Evolutionary conservation across 2,888 invertebrate genomes (phyloP), one percentile per base, ranked within the genome.

Genomic region (Carabus problematicus): DNA sequence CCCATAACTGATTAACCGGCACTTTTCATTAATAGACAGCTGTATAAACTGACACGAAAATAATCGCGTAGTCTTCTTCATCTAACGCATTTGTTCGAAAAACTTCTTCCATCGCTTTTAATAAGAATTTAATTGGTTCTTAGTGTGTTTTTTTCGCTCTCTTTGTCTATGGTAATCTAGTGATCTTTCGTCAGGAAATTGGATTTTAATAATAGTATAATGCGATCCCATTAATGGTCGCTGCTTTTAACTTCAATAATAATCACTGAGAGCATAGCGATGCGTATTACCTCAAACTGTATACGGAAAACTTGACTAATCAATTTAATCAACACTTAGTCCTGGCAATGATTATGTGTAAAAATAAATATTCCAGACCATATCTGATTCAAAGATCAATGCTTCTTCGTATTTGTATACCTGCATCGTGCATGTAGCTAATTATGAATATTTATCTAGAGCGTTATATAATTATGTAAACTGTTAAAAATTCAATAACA

Each of bases 121-220:
- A 66, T 66, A 66, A 55, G 59, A 59, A 49, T 58, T 66, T 66
- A 66, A 66, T 66, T 66, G 66, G 49, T 59, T 66, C 47, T 40
- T 61, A 6, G 19, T 66, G 47, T 52, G n/a, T 52, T 52, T 45
- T 45, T 45, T 14, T 14, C 45, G 3, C 14, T 45, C 9, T n/a
- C 52, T 66, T 66, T 66, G 16, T 66, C 41, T 41, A 43, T 66
- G 45, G 49, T 59, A 59, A 66, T 59, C 56, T 59, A 66, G 49
- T 58, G 59, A 66, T 59, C 66, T 66, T 49, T 66, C 66, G 59
- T 43, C 40, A 47, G 49, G 58, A 66, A 59, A 66, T 66, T 66
- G 66, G 66, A 59, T 66, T 66, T 66, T 66, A 66, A 58, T 66
- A 66, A 66, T 59, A 59, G 66, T 66, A 58, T 59, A 16, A 66